Conservation (phyloP, 2,888 invertebrate genomes). For the Argyresthia albistria region DNA sequence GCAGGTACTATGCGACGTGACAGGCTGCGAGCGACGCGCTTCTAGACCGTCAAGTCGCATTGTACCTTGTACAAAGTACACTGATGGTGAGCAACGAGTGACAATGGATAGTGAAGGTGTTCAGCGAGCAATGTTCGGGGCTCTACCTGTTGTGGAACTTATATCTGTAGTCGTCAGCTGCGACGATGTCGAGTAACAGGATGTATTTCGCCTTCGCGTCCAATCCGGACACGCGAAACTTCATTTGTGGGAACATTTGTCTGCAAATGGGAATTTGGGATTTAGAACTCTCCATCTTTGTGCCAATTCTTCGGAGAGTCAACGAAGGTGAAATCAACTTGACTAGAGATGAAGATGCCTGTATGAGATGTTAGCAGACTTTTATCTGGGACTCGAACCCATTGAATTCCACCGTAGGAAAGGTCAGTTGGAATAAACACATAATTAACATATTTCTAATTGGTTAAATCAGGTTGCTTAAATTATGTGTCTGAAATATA, state of each 20-base stretch:
- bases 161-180: constrained; percentile 98
- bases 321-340: no score
- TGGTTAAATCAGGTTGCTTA: no score
- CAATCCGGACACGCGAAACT: constrained; percentile 97
- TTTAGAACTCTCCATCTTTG: no score
- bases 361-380: no score
- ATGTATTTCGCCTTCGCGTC: constrained; percentile 99
- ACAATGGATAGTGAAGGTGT: constrained; percentile 8
- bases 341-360: no score
- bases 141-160: constrained; percentile 95
- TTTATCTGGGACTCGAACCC: no score
- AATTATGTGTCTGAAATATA: no score
- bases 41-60: background rate
- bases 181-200: constrained; percentile 98
- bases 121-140: constrained; percentile 13
- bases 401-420: no score
- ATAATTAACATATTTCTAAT: no score
- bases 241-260: constrained; percentile 99
- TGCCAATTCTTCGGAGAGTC: no score
- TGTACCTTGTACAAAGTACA: constrained; percentile 16
- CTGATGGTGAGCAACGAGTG: constrained; percentile 17
- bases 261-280: constrained; percentile 74
- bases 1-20: background rate
- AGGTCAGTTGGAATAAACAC: no score
- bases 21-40: background rate